phyloP scores from a whole-genome alignment of 2,113 vertebrate genomes.

The Polypterus bichir region DNA sequence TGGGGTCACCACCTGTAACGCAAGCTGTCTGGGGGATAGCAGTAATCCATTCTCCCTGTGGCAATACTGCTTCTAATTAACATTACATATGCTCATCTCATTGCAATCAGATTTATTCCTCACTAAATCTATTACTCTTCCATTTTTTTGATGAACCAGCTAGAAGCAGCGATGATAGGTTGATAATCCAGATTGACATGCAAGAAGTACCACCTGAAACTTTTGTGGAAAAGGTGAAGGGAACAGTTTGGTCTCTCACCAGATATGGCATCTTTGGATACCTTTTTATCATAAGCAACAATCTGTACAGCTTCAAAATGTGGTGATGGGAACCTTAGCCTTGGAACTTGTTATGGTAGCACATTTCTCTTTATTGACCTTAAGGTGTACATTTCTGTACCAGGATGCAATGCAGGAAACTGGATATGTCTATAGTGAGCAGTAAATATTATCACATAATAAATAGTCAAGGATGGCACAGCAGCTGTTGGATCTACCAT shows the following conservation, averaged over 20 bases:
- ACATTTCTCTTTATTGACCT: too few relatives aligned
- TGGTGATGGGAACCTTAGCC: too few relatives aligned
- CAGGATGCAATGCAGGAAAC: too few relatives aligned
- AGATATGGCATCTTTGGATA: too few relatives aligned
- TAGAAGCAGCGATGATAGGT: slow-evolving; percentile 21
- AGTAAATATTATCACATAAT: too few relatives aligned
- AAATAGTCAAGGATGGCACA: too few relatives aligned
- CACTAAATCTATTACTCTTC: slow-evolving; percentile 26
- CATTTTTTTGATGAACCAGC: slow-evolving; percentile 21
- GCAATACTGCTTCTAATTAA: slow-evolving; percentile 26
- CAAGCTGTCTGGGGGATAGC: slow-evolving; percentile 15
- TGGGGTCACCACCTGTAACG: slow-evolving; percentile 19
- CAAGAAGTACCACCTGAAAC: slow-evolving; percentile 20
- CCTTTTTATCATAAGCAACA: too few relatives aligned
- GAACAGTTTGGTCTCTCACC: neutral
- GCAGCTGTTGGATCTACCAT: too few relatives aligned
- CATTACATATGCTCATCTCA: slow-evolving; percentile 20
- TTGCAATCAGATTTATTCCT: slow-evolving; percentile 23
- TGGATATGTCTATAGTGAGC: too few relatives aligned
- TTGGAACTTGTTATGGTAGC: too few relatives aligned
- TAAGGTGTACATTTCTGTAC: too few relatives aligned
- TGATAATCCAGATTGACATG: slow-evolving; percentile 31
- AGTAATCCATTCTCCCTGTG: slow-evolving; percentile 18
- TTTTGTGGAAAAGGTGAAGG: slow-evolving; percentile 8
- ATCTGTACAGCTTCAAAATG: too few relatives aligned